These are phyloP conservation scores for Sebastes cheni DNA, from an alignment of 2,797 vertebrate species.

Conservation along the genomic window DNA sequence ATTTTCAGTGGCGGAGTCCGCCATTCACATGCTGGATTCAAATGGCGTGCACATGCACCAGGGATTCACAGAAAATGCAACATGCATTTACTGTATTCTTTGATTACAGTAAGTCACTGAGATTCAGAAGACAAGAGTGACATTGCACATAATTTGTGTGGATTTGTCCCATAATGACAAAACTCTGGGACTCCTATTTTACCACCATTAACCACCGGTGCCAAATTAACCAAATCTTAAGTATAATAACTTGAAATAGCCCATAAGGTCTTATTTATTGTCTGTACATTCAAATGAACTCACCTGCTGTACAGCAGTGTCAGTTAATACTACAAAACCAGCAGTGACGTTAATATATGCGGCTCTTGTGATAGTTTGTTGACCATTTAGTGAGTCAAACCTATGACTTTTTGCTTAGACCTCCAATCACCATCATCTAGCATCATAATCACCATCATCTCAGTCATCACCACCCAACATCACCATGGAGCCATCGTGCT, in stretches of 20 bases:
- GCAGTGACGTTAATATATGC: not conserved
- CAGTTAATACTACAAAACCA: not conserved
- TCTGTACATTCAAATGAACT: not conserved
- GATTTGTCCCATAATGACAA: no score
- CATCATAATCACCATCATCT: constrained; percentile 3
- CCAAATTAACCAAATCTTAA: not conserved
- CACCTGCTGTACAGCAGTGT: not conserved
- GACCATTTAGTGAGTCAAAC: not conserved
- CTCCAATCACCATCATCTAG: not conserved
- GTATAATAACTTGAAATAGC: not conserved
- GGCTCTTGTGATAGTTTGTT: not conserved
- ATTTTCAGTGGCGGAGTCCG: not conserved
- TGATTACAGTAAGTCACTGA: no score
- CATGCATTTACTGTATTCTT: no score
- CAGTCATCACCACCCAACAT: not conserved
- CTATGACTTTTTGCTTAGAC: not conserved
- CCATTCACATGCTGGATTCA: not conserved
- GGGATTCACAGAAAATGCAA: not conserved
- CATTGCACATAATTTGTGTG: not conserved
- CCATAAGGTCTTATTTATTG: not conserved
- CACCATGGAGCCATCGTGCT: constrained; percentile 11
- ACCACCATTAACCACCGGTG: not conserved
- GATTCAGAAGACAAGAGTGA: not conserved
- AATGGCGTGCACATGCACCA: not conserved
- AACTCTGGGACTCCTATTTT: no score